phyloP scores from a whole-genome alignment of 2,113 vertebrate genomes.

The Solenodon paradoxus region DNA sequence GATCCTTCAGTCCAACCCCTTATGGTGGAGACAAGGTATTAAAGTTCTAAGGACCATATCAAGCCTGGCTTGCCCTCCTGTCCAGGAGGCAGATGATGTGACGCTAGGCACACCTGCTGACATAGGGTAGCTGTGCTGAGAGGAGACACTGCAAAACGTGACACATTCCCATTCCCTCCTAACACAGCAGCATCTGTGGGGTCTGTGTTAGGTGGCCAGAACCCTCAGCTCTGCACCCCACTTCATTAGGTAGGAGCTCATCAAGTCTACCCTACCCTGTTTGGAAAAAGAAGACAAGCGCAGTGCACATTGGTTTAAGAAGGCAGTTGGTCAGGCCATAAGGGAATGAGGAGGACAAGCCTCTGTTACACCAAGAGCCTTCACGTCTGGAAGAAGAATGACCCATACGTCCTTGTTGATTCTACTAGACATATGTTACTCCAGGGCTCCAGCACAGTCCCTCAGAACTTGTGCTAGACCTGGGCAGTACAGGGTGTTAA shows the following conservation, averaged over 20 bases:
- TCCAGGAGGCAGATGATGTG: neutral
- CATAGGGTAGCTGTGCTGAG: neutral
- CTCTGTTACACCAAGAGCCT: neutral
- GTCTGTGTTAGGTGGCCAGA: neutral
- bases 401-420: neutral
- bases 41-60: neutral
- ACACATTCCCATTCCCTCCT: neutral
- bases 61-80: neutral
- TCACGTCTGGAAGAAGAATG: neutral
- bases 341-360: rapidly evolving
- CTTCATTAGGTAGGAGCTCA: neutral
- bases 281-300: neutral
- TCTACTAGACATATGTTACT: neutral
- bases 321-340: neutral
- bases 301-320: neutral
- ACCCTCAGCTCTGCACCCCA: neutral
- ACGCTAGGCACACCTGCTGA: rapidly evolving
- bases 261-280: neutral
- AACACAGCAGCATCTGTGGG: neutral
- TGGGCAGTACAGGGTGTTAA: neutral
- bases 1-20: neutral
- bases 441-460: neutral
- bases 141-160: neutral
- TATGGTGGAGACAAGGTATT: neutral
- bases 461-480: neutral